A percentile compares a stretch with the other conserved stretches of the same genome.
These are phyloP conservation scores for Drosophila nigrodunni DNA, from an alignment of 1,140 invertebrate species.

Conservation along the genomic window DNA sequence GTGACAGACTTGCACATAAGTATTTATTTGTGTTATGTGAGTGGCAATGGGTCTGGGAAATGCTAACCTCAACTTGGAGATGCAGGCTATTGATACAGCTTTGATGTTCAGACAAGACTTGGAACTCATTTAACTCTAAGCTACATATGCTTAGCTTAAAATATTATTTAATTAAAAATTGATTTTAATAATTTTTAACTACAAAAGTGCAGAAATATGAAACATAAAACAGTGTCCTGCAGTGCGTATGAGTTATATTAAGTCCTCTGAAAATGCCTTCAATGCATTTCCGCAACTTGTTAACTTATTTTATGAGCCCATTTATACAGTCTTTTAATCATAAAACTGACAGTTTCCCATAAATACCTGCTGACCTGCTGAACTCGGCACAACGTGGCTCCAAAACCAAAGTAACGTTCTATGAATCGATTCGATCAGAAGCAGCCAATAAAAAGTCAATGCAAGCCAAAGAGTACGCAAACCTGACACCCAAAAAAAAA, in stretches of 20 bases:
- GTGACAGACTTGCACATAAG: constrained; percentile 20
- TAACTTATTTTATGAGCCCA: not conserved
- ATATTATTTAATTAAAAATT: too few species aligned
- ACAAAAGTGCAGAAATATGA: not conserved
- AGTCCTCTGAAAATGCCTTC: not conserved
- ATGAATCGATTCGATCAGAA: constrained; percentile 2
- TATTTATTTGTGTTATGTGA: not conserved
- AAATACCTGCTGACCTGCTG: constrained; percentile 12
- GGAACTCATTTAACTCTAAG: too few species aligned
- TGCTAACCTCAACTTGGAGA: constrained; percentile 15
- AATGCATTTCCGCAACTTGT: not conserved
- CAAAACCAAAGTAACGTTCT: not conserved
- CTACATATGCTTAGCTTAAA: too few species aligned
- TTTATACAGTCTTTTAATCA: not conserved
- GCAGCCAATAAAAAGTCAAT: not conserved
- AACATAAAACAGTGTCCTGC: not conserved
- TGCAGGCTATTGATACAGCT: constrained; percentile 3
- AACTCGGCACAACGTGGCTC: constrained; percentile 3
- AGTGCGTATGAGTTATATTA: not conserved
- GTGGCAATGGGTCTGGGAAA: constrained; percentile 6
- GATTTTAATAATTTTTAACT: not conserved
- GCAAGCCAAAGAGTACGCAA: constrained; percentile 10
- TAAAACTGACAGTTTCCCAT: not conserved
- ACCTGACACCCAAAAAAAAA: constrained; percentile 15
- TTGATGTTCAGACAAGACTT: too few species aligned